A percentile compares a stretch with the other conserved stretches of the same genome.
phyloP scores from a whole-genome alignment of 2,113 vertebrate genomes.

The Otocyon megalotis region DNA sequence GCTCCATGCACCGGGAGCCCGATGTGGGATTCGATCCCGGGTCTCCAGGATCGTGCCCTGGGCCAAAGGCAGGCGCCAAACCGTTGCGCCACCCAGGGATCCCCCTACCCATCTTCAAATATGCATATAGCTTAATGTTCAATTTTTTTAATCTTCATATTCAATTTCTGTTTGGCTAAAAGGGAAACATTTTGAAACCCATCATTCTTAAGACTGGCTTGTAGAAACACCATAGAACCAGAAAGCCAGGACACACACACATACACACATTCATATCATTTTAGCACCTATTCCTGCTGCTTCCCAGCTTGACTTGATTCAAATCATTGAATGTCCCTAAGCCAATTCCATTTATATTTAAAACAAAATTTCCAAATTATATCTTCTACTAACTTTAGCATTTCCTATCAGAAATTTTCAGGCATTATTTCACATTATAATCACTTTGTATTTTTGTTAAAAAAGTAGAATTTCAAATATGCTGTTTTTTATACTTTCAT shows the following conservation, averaged over 20 bases:
- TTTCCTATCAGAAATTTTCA: neutral
- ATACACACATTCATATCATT: too few species aligned
- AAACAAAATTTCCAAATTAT: neutral
- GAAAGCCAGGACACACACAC: neutral
- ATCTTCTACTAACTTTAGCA: neutral
- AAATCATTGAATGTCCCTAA: neutral
- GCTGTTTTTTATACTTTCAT: neutral
- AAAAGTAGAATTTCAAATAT: neutral
- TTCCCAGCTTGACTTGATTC: neutral
- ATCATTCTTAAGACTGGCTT: neutral
- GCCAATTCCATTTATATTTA: neutral
- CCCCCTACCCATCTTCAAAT: neutral
- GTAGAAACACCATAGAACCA: neutral
- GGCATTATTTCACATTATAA: slow-evolving; percentile 32
- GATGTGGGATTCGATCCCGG: too few species aligned
- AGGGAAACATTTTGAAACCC: neutral
- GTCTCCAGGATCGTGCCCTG: too few species aligned
- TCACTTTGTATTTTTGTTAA: neutral
- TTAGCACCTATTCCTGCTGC: neutral
- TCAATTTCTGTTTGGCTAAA: neutral
- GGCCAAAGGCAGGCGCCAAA: too few species aligned
- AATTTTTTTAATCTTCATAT: neutral
- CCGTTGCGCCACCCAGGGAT: too few species aligned
- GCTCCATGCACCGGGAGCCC: too few species aligned
- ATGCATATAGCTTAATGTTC: neutral